A percentile compares a stretch with the other conserved stretches of the same genome.
Evolutionary conservation across 2,113 vertebrate genomes (phyloP).

Genomic region (Prietella phreatophila): DNA sequence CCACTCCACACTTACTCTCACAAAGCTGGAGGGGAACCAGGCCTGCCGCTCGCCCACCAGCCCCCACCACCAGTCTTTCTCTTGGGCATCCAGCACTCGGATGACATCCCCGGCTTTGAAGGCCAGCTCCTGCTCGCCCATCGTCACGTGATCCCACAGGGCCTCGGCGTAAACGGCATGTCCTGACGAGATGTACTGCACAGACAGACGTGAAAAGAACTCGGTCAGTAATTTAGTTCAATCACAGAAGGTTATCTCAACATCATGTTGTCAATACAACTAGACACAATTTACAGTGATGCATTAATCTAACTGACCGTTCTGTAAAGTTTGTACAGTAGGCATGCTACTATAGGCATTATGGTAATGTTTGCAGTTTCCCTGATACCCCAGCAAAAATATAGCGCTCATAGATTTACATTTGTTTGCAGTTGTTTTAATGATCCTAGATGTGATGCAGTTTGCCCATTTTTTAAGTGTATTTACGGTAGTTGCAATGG

Average conservation of each 20-base stretch:
- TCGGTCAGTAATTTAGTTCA: not conserved
- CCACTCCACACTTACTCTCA: constrained; percentile 78
- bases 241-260: not conserved
- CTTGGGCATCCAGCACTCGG: constrained; percentile 87
- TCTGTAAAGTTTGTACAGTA: not conserved
- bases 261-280: not conserved
- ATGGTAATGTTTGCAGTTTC: not conserved
- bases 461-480: not conserved
- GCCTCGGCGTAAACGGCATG: constrained; percentile 88
- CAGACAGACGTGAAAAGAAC: constrained; percentile 50
- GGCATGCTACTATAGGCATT: not conserved
- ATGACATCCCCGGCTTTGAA: constrained; percentile 98
- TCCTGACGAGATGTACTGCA: constrained; percentile 73
- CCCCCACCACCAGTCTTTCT: constrained; percentile 99
- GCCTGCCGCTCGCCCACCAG: constrained; percentile 84
- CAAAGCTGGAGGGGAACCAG: constrained; percentile 97
- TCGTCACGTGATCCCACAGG: constrained; percentile 97
- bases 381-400: not conserved
- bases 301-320: not conserved
- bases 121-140: constrained; percentile 96
- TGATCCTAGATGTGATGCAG: not conserved
- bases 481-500: not conserved
- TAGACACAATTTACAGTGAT: not conserved
- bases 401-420: not conserved
- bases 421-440: not conserved